A percentile compares a stretch with the other conserved stretches of the same genome.
phyloP scores from a whole-genome alignment of 64 coral and sea anemone species.

The Pocillopora verrucosa region DNA sequence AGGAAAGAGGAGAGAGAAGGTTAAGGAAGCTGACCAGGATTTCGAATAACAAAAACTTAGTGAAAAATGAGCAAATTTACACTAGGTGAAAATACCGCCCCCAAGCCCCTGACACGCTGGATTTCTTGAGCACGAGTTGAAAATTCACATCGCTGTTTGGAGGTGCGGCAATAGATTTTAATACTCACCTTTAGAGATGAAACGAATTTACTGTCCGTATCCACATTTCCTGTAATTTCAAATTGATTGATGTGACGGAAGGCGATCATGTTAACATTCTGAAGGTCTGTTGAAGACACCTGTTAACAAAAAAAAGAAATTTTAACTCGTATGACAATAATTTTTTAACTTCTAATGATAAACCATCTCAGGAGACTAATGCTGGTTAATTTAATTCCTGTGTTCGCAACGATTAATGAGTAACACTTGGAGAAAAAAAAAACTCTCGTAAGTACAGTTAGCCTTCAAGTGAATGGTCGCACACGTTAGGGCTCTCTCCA shows the following conservation, averaged over 20 bases:
- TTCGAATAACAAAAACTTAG: too few species aligned
- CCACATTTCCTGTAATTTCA: slow-evolving; percentile 84
- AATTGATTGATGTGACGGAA: slow-evolving; percentile 89
- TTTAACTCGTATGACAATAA: neutral
- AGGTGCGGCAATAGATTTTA: neutral
- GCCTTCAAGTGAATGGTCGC: neutral
- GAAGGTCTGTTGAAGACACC: slow-evolving; percentile 55
- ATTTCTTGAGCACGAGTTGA: neutral
- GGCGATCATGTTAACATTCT: slow-evolving; percentile 86
- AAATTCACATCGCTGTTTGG: neutral
- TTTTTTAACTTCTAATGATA: too few species aligned
- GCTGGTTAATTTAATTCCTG: too few species aligned
- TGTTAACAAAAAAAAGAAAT: slow-evolving; percentile 9
- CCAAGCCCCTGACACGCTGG: too few species aligned
- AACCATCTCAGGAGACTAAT: too few species aligned
- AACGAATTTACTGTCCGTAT: slow-evolving; percentile 70
- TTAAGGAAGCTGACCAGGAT: too few species aligned
- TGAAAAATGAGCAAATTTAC: too few species aligned
- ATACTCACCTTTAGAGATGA: slow-evolving; percentile 69
- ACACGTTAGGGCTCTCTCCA: neutral
- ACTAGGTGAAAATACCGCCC: too few species aligned
- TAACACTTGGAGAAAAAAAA: too few species aligned
- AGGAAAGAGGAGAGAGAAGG: too few species aligned
- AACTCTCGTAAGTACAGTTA: neutral
- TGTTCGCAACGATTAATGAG: too few species aligned